Evolutionary conservation across 2,888 invertebrate genomes (phyloP).

Genomic region (Beris chalybata): DNA sequence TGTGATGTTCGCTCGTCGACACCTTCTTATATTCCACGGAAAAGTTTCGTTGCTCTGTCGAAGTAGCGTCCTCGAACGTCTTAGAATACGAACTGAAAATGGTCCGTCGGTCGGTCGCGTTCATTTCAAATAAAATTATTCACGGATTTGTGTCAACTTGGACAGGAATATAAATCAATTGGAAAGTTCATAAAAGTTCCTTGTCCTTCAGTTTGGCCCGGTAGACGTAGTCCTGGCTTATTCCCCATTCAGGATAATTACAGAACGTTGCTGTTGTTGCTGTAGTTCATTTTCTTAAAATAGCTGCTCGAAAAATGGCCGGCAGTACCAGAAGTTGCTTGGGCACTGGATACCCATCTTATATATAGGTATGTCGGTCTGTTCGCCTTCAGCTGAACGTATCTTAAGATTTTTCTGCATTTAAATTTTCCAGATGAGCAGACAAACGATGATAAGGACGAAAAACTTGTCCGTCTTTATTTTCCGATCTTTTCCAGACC

Average conservation of each 20-base stretch:
- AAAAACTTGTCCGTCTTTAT: conserved; percentile 28
- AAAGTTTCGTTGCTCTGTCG: neutral
- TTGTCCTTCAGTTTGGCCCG: conserved; percentile 8
- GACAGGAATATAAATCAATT: conserved; percentile 38
- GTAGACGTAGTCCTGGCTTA: neutral
- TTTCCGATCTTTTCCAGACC: neutral
- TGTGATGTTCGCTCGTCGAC: neutral
- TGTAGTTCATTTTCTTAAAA: conserved; percentile 1
- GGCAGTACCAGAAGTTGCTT: neutral
- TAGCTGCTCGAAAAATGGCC: neutral
- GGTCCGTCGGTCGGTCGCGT: conserved; percentile 2
- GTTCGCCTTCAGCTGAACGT: neutral
- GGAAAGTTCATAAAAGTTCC: conserved; percentile 38
- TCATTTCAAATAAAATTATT: conserved; percentile 31
- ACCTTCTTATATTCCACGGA: neutral
- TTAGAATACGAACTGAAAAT: neutral
- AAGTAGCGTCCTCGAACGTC: neutral
- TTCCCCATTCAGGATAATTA: conserved; percentile 30
- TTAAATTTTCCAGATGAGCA: conserved; percentile 36
- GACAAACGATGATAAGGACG: conserved; percentile 34
- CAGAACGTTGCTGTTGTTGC: conserved; percentile 21
- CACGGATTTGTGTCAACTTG: conserved; percentile 34
- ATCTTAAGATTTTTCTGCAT: conserved; percentile 32
- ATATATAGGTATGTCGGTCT: neutral
- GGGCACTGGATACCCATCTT: neutral